These are phyloP conservation scores for Yponomeuta evonymella DNA, from an alignment of 2,888 invertebrate genomes.

Conservation along the genomic window DNA sequence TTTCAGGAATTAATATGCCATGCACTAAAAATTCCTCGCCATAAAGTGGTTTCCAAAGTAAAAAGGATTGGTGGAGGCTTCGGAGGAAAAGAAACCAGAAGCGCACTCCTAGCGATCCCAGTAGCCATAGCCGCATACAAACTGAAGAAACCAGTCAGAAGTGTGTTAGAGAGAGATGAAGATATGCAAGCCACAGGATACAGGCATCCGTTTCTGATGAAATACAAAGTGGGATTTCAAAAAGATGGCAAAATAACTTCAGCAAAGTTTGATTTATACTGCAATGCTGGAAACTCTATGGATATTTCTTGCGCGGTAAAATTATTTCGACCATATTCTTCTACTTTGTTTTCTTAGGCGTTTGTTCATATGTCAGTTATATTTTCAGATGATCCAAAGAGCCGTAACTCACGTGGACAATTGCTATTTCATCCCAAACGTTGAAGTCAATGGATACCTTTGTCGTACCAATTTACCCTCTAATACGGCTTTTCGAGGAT, in stretches of 20 bases:
- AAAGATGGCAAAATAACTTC: slow-evolving; percentile 81
- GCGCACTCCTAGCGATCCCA: slow-evolving; percentile 77
- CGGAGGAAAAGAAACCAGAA: slow-evolving; percentile 89
- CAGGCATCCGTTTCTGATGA: slow-evolving; percentile 86
- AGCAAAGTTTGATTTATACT: slow-evolving; percentile 78
- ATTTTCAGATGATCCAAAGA: slow-evolving; percentile 83
- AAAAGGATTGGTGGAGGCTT: slow-evolving; percentile 92
- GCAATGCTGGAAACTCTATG: slow-evolving; percentile 82
- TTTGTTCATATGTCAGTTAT: neutral
- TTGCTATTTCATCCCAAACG: slow-evolving; percentile 85
- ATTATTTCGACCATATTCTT: neutral
- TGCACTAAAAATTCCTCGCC: slow-evolving; percentile 79
- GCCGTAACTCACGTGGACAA: slow-evolving; percentile 88
- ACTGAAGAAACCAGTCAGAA: slow-evolving; percentile 81
- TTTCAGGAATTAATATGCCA: slow-evolving; percentile 78
- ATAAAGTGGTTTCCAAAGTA: slow-evolving; percentile 81
- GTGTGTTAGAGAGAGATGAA: slow-evolving; percentile 89
- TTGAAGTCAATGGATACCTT: slow-evolving; percentile 80
- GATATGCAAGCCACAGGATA: slow-evolving; percentile 89
- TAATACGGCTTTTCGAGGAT: slow-evolving; percentile 95
- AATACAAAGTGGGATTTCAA: slow-evolving; percentile 85
- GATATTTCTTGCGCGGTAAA: slow-evolving; percentile 83
- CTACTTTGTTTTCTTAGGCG: no score
- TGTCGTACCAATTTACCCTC: slow-evolving; percentile 94
- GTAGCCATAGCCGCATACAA: slow-evolving; percentile 85